These are phyloP conservation scores for Coccyzus lansbergi DNA, from an alignment of 2,797 vertebrate species.

Conservation along the genomic window DNA sequence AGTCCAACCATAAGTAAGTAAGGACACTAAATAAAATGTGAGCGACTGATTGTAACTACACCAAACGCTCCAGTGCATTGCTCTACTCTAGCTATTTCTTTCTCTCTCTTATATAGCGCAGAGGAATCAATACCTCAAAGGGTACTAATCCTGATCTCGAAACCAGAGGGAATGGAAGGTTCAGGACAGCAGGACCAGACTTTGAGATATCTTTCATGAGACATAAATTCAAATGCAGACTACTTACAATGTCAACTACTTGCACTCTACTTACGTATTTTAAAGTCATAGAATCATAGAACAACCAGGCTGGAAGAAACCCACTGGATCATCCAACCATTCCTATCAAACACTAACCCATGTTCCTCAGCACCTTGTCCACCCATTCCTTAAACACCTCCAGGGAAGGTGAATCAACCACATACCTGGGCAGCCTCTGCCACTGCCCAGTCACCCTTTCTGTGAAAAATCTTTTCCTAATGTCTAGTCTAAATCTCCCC, in stretches of 20 bases:
- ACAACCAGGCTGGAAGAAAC: too few species aligned
- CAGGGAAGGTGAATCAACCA: too few species aligned
- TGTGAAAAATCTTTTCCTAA: too few species aligned
- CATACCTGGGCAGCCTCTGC: too few species aligned
- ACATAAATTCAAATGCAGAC: constrained; percentile 7
- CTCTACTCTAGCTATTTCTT: neutral
- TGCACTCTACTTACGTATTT: neutral
- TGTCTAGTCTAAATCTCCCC: too few species aligned
- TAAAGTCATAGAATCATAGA: too few species aligned
- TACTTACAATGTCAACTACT: neutral
- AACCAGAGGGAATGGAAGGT: neutral
- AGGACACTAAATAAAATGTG: neutral
- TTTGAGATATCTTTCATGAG: neutral
- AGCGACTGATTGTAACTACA: neutral
- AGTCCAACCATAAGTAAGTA: too few species aligned
- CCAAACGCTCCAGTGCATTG: neutral
- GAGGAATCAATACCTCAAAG: neutral
- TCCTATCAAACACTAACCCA: too few species aligned
- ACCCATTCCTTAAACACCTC: too few species aligned
- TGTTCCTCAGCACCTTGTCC: too few species aligned
- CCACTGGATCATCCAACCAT: too few species aligned
- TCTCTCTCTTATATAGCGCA: neutral
- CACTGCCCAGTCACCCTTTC: too few species aligned
- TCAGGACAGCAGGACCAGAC: neutral
- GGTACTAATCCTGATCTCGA: neutral